phyloP scores from a whole-genome alignment of 2,888 invertebrate species.

The Nymphalis urticae region DNA sequence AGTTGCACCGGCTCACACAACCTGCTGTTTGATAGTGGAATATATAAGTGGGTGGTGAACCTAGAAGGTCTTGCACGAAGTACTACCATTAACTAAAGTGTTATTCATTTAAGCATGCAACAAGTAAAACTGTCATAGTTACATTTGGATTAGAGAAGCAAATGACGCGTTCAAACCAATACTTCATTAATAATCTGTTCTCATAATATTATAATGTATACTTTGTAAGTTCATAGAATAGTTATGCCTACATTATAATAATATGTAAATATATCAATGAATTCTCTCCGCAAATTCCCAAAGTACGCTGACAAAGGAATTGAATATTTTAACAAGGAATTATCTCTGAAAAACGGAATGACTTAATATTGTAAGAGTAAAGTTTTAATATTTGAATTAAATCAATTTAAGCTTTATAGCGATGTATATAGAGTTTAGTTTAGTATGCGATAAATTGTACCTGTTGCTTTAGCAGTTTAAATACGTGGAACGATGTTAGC shows the following conservation, averaged over 20 bases:
- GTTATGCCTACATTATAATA: neutral
- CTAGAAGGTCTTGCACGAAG: too few species aligned
- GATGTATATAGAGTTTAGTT: slow-evolving; percentile 4
- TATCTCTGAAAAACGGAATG: slow-evolving; percentile 33
- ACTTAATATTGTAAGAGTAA: slow-evolving; percentile 29
- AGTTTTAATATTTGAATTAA: slow-evolving; percentile 1
- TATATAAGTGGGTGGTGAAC: too few species aligned
- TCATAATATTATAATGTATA: neutral
- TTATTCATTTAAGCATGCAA: too few species aligned
- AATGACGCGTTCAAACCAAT: too few species aligned
- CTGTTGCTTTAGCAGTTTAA: slow-evolving; percentile 34
- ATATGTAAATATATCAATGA: slow-evolving; percentile 4
- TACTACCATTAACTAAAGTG: too few species aligned
- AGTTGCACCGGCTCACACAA: too few species aligned
- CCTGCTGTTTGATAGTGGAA: too few species aligned
- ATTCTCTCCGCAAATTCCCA: neutral
- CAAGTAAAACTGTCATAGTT: too few species aligned
- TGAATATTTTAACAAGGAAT: slow-evolving; percentile 35
- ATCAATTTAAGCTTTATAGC: slow-evolving; percentile 10
- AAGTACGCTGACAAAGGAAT: slow-evolving; percentile 21
- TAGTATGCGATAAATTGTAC: slow-evolving; percentile 9
- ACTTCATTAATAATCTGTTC: too few species aligned
- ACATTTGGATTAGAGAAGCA: too few species aligned
- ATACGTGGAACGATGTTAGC: slow-evolving; percentile 30
- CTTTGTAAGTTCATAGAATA: neutral